Evolutionary conservation across 35 echinoderm and acorn worm species (phyloP).

Genomic region (Apostichopus japonicus): DNA sequence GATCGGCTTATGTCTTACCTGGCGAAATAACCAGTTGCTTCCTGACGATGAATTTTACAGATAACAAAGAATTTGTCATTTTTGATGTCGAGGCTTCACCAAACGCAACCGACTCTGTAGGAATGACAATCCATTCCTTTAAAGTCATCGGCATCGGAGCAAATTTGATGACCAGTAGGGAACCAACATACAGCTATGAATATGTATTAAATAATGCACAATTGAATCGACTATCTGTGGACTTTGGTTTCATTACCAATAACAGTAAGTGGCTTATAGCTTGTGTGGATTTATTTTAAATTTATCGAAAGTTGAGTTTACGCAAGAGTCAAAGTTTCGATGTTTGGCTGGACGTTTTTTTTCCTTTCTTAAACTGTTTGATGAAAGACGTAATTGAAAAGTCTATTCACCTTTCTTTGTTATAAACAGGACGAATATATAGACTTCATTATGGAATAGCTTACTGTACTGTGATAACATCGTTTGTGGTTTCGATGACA

Average conservation of each 20-base stretch:
- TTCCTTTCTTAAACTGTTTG: too few species aligned
- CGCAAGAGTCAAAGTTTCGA: too few species aligned
- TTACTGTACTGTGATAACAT: too few species aligned
- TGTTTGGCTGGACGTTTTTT: too few species aligned
- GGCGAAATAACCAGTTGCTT: slow-evolving; percentile 6
- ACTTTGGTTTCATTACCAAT: slow-evolving; percentile 22
- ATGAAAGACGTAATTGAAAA: too few species aligned
- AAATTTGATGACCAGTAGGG: background rate
- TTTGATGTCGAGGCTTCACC: background rate
- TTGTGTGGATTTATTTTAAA: too few species aligned
- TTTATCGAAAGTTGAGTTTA: too few species aligned
- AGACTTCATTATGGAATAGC: too few species aligned
- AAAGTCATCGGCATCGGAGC: background rate
- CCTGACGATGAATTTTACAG: slow-evolving; percentile 28
- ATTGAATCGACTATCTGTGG: background rate
- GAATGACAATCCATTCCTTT: background rate
- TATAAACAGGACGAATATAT: too few species aligned
- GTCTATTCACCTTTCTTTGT: too few species aligned
- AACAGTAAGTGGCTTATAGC: background rate
- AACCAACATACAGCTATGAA: background rate
- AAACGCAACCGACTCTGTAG: background rate
- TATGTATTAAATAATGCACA: slow-evolving; percentile 8
- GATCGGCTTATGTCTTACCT: background rate
- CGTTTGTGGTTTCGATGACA: too few species aligned
- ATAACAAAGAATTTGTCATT: background rate